phyloP scores from a whole-genome alignment of 2,113 vertebrate genomes.

The Xyliphius kryptos region DNA sequence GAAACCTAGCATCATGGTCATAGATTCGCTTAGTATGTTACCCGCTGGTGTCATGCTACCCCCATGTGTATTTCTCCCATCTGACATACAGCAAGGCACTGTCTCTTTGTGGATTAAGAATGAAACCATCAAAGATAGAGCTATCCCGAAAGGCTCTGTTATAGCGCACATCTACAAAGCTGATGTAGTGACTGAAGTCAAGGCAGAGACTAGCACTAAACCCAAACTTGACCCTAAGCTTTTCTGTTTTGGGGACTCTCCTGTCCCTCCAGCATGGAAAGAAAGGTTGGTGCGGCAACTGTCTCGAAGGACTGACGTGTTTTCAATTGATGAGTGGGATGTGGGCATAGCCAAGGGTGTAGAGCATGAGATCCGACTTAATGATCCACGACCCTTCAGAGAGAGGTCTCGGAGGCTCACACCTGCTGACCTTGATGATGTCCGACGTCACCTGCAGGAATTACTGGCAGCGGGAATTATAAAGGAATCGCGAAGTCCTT shows the following conservation, averaged over 20 bases:
- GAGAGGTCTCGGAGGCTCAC: not conserved
- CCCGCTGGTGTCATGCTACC: not conserved
- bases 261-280: slow-evolving; percentile 2
- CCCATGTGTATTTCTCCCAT: not conserved
- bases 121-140: not conserved
- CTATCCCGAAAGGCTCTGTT: not conserved
- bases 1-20: not conserved
- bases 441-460: not conserved
- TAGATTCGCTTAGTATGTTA: not conserved
- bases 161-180: not conserved
- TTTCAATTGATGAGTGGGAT: slow-evolving; percentile 14
- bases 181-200: not conserved
- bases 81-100: not conserved
- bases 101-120: not conserved
- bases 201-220: not conserved
- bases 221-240: not conserved
- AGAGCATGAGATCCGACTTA: not conserved
- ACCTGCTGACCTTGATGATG: not conserved
- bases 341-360: slow-evolving; percentile 8
- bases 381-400: not conserved
- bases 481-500: not conserved
- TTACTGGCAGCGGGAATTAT: not conserved
- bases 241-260: slow-evolving; percentile 2
- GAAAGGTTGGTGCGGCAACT: not conserved
- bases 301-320: not conserved